These are phyloP conservation scores for Oscheius sp. DNA, from an alignment of 2,888 invertebrate genomes.

Conservation along the genomic window DNA sequence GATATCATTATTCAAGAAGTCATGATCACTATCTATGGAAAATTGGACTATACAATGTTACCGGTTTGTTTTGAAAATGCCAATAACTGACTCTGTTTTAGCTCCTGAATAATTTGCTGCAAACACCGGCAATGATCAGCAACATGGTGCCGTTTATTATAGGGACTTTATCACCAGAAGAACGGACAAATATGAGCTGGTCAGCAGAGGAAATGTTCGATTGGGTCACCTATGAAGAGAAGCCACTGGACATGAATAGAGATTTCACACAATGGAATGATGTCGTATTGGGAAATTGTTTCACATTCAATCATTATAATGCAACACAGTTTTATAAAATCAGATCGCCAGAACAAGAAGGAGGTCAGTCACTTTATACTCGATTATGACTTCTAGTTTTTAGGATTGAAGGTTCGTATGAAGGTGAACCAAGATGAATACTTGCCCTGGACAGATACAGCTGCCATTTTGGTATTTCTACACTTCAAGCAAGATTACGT, in stretches of 20 bases:
- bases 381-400: not conserved
- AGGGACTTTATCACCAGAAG: slow-evolving; percentile 33
- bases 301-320: slow-evolving; percentile 57
- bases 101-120: slow-evolving; percentile 54
- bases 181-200: slow-evolving; percentile 53
- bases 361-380: slow-evolving; percentile 37
- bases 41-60: slow-evolving; percentile 45
- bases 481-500: slow-evolving; percentile 53
- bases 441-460: slow-evolving; percentile 56
- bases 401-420: slow-evolving; percentile 51
- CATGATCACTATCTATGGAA: slow-evolving; percentile 47
- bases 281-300: slow-evolving; percentile 62
- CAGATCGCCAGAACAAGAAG: slow-evolving; percentile 45
- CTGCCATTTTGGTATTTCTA: slow-evolving; percentile 55
- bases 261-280: slow-evolving; percentile 55
- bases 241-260: slow-evolving; percentile 42
- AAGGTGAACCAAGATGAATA: slow-evolving; percentile 54
- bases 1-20: slow-evolving; percentile 47
- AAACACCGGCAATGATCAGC: slow-evolving; percentile 53
- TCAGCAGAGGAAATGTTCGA: slow-evolving; percentile 51
- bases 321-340: slow-evolving; percentile 38
- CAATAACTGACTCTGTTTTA: slow-evolving; percentile 30
- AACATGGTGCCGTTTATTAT: slow-evolving; percentile 61
- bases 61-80: slow-evolving; percentile 22
- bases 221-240: slow-evolving; percentile 60